These are phyloP conservation scores for Actinopyga echinites DNA, from an alignment of 53 echinoderm and acorn worm species.

Conservation along the genomic window DNA sequence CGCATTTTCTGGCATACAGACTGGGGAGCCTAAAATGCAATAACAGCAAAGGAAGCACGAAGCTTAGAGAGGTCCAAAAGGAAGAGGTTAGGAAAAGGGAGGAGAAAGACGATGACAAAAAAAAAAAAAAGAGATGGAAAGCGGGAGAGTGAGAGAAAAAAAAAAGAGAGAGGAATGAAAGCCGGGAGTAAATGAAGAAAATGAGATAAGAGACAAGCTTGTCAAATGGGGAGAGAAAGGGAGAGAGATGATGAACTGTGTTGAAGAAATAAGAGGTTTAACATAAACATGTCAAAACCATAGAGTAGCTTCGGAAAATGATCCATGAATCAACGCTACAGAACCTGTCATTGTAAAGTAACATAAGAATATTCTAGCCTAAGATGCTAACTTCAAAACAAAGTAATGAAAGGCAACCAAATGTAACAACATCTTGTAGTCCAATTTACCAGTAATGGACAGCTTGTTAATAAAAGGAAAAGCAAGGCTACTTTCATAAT, in stretches of 20 bases:
- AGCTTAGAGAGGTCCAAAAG: not conserved
- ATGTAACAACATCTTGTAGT: too few species aligned
- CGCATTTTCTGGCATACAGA: not conserved
- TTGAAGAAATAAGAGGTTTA: not conserved
- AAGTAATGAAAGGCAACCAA: too few species aligned
- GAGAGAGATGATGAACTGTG: not conserved
- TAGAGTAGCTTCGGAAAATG: too few species aligned
- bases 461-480: too few species aligned
- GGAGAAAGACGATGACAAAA: not conserved
- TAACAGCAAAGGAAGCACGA: slow-evolving; percentile 5
- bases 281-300: not conserved
- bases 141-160: not conserved
- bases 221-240: slow-evolving; percentile 13
- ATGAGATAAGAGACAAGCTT: not conserved
- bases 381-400: too few species aligned
- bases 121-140: not conserved
- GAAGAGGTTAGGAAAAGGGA: slow-evolving; percentile 9
- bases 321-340: too few species aligned
- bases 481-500: too few species aligned
- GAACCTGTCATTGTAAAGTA: too few species aligned
- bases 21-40: slow-evolving; percentile 29
- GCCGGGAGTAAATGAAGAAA: not conserved
- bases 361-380: too few species aligned
- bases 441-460: too few species aligned
- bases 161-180: slow-evolving; percentile 7